A percentile compares a stretch with the other conserved stretches of the same genome.
Evolutionary conservation across 2,113 vertebrate species (phyloP).

Genomic region (Ia io): DNA sequence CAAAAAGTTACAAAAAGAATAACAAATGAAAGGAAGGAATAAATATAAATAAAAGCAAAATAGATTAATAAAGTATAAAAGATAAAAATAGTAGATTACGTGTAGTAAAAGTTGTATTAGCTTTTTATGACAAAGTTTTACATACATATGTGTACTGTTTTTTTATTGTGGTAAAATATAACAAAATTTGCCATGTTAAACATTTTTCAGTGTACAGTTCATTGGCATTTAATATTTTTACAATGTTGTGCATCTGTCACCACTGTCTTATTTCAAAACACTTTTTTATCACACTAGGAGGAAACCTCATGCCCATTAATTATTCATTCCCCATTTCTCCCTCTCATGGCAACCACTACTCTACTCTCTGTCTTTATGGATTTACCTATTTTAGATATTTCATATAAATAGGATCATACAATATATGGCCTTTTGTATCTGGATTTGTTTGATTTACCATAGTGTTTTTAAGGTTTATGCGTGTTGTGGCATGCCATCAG

Average conservation of each 20-base stretch:
- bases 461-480: background rate
- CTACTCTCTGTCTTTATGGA: background rate
- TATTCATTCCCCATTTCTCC: background rate
- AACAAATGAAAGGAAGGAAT: background rate
- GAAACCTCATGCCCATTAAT: background rate
- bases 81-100: background rate
- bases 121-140: background rate
- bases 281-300: background rate
- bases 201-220: background rate
- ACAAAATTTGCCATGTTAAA: background rate
- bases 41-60: slow-evolving; percentile 21
- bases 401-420: background rate
- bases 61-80: background rate
- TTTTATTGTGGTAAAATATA: background rate
- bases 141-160: background rate
- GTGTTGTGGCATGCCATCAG: background rate
- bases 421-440: background rate
- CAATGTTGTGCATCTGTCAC: background rate
- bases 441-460: background rate
- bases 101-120: background rate
- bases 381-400: background rate
- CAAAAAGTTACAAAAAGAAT: background rate
- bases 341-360: background rate
- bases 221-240: background rate
- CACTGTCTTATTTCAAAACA: background rate